Conservation (phyloP, 1,140 invertebrate species). For the Solenopsis invicta region DNA sequence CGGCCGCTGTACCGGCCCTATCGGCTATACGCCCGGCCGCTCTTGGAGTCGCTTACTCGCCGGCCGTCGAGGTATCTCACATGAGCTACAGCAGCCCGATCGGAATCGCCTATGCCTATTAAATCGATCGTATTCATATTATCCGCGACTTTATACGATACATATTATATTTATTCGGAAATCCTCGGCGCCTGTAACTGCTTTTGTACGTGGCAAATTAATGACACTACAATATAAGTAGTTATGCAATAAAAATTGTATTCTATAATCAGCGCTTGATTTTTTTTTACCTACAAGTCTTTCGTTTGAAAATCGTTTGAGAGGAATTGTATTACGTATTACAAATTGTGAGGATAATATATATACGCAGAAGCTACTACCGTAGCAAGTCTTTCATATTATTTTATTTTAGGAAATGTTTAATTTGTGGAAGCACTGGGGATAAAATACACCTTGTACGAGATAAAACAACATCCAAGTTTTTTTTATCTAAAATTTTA, state of each 20-base stretch:
- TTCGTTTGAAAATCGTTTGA: background rate
- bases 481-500: conserved; percentile 17
- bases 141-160: background rate
- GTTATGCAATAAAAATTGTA: conserved; percentile 27
- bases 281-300: background rate
- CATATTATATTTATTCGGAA: conserved; percentile 5
- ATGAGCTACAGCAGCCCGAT: conserved; percentile 89
- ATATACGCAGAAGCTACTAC: background rate
- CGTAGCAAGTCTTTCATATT: background rate
- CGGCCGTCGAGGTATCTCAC: conserved; percentile 90
- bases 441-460: background rate
- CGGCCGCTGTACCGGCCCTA: conserved; percentile 66
- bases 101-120: conserved; percentile 85
- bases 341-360: background rate
- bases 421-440: background rate
- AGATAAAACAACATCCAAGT: background rate
- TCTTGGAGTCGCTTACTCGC: conserved; percentile 87
- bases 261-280: background rate
- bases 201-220: conserved; percentile 2
- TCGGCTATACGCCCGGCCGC: conserved; percentile 67
- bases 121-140: conserved; percentile 6
- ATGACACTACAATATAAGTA: background rate
- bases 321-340: background rate
- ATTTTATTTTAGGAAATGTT: background rate
- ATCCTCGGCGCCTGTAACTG: background rate